Evolutionary conservation across 2,888 invertebrate genomes (phyloP), one percentile per base, ranked within the genome.

Genomic region (Lottia scabra): DNA sequence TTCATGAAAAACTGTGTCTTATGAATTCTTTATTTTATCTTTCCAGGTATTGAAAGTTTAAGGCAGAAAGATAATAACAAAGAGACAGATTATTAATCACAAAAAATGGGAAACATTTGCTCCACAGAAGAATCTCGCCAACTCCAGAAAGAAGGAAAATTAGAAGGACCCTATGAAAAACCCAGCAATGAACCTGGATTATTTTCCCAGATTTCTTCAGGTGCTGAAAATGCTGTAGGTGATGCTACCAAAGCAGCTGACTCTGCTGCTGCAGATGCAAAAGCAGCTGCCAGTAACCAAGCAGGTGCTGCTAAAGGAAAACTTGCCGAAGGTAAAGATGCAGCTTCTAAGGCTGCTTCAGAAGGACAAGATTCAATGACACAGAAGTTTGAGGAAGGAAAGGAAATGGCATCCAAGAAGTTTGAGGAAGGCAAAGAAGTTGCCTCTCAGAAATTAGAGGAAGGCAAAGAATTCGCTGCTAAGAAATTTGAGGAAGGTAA

Each of bases 31-130:
- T 27, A 38, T 38, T 30, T 30, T 46, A 26, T 45, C 46, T 15
- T 64, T 46, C 45, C 44, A 67, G 19, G 30, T 38, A 16, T 63
- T 71, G 71, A 66, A 66, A 38, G 62, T 62, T 8, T 62, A 56
- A 43, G 13, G 62, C 13, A 56, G 68, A 56, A 16, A n/a, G 62
- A 48, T 26, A 48, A 19, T 30, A 13, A 67, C 27, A 67, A 26
- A 56, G 19, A 67, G 56, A 43, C n/a, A 44, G 38, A 16, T 43
- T 43, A 69, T 45, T 26, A 63, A 45, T 26, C 26, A 43, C 5
- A 15, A 38, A 30, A 2, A 8, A 56, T 56, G 56, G 56, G 56
- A 56, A 56, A 56, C 23, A 56, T 56, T 56, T 56, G 56, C 56
- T 56, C 56, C 56, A 56, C 56, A 56, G 56, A 56, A 56, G 56